These are phyloP conservation scores for Spilosoma lubricipeda DNA, from an alignment of 2,888 invertebrate species.

Conservation along the genomic window DNA sequence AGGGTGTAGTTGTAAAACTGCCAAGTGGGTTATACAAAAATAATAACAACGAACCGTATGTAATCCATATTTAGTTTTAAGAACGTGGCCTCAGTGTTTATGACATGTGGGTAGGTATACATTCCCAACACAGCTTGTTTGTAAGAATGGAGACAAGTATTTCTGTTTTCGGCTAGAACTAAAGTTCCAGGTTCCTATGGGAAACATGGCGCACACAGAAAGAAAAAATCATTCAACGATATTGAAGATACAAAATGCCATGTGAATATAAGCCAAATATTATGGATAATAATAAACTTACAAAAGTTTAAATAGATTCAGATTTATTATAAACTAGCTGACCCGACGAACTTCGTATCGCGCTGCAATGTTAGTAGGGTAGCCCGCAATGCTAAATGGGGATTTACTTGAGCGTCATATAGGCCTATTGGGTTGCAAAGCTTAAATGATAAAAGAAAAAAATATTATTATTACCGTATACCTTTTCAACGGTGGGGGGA, in stretches of 20 bases:
- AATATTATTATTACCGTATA: too few species aligned
- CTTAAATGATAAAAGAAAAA: too few species aligned
- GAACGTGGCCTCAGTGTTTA: background rate
- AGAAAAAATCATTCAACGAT: background rate
- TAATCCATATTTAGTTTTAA: background rate
- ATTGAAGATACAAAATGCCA: background rate
- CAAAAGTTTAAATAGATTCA: too few species aligned
- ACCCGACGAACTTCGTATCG: too few species aligned
- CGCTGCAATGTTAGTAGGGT: too few species aligned
- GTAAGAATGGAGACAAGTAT: background rate
- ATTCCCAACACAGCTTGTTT: background rate
- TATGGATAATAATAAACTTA: background rate
- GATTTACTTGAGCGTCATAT: too few species aligned
- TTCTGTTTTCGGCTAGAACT: background rate
- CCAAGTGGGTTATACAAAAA: slow-evolving; percentile 31
- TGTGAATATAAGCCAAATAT: too few species aligned
- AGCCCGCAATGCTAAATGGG: too few species aligned
- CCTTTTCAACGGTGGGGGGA: too few species aligned
- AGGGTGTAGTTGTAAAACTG: slow-evolving; percentile 18
- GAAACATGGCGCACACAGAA: background rate
- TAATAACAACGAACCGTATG: background rate
- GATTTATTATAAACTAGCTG: too few species aligned
- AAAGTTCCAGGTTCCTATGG: background rate
- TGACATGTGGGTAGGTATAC: background rate
- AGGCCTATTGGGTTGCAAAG: too few species aligned